phyloP scores from a whole-genome alignment of 1,140 invertebrate genomes.

The Thaumatotibia leucotreta region DNA sequence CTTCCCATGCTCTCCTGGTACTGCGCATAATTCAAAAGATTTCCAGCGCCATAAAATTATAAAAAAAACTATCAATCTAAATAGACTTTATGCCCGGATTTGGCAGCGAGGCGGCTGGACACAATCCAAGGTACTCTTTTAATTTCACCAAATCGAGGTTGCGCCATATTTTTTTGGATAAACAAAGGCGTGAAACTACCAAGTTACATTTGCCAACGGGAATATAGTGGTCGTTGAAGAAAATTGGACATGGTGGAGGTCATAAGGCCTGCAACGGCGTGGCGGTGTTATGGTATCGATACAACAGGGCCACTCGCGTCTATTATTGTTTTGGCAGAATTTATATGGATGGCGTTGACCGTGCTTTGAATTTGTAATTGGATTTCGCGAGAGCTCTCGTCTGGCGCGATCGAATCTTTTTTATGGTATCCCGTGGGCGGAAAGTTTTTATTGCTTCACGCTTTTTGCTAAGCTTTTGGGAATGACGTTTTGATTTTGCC shows the following conservation, averaged over 20 bases:
- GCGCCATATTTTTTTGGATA: slow-evolving; percentile 21
- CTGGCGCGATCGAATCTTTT: slow-evolving; percentile 23
- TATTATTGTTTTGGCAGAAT: slow-evolving; percentile 36
- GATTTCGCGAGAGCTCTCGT: slow-evolving; percentile 25
- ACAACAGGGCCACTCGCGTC: slow-evolving; percentile 15
- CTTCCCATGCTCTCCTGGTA: slow-evolving; percentile 30
- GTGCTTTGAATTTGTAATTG: slow-evolving; percentile 40
- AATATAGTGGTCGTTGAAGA: background rate
- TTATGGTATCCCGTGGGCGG: slow-evolving; percentile 9
- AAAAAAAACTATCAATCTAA: slow-evolving; percentile 31
- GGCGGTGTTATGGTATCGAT: slow-evolving; percentile 16
- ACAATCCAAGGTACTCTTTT: slow-evolving; percentile 40
- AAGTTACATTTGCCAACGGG: background rate
- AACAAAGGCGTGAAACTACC: background rate
- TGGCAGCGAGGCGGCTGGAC: slow-evolving; percentile 32
- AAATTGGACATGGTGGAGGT: background rate
- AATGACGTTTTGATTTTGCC: too few relatives aligned
- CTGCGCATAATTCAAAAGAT: slow-evolving; percentile 11
- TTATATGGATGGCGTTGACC: slow-evolving; percentile 26
- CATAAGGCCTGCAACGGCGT: slow-evolving; percentile 18
- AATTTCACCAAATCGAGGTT: slow-evolving; percentile 30
- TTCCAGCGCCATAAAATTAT: background rate
- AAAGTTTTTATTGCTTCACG: background rate
- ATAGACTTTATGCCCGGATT: slow-evolving; percentile 33
- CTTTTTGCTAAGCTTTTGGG: background rate